phyloP scores from a whole-genome alignment of 1,140 invertebrate genomes.

The Zeugodacus cucurbitae region DNA sequence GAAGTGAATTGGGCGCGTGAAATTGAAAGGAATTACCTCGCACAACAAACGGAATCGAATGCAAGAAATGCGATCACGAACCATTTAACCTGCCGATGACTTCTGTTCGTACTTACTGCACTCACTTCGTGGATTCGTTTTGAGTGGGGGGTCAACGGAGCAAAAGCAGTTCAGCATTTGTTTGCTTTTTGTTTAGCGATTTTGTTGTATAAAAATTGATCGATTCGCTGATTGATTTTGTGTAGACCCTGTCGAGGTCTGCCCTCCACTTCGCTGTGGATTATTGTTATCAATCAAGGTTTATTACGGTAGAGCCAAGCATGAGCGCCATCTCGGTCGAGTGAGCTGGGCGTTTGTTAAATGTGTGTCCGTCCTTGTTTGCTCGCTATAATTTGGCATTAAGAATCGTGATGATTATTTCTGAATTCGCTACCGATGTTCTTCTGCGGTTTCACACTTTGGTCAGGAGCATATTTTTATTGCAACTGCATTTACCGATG shows the following conservation, averaged over 20 bases:
- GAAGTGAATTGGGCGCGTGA: not conserved
- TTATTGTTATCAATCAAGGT: conserved; percentile 5
- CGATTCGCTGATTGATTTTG: conserved; percentile 7
- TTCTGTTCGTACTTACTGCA: not conserved
- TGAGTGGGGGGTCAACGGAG: not conserved
- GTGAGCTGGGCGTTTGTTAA: not conserved
- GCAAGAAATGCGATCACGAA: conserved; percentile 36
- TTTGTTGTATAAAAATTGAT: conserved; percentile 11
- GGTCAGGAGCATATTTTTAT: conserved; percentile 50
- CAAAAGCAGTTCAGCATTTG: not conserved
- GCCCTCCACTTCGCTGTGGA: not conserved
- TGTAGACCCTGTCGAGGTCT: not conserved
- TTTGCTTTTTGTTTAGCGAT: not conserved
- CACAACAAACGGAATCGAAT: not conserved
- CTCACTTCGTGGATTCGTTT: not conserved
- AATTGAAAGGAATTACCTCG: conserved; percentile 43
- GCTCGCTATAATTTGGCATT: conserved; percentile 11
- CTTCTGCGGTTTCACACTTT: conserved; percentile 66
- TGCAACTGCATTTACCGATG: conserved; percentile 40
- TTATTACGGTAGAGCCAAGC: not conserved
- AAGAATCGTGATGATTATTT: conserved; percentile 38
- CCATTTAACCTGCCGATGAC: conserved; percentile 9
- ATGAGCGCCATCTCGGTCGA: not conserved
- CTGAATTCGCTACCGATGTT: conserved; percentile 60
- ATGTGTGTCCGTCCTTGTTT: conserved; percentile 4